Percentiles rank a stretch among this genome's conserved stretches.
phyloP scores from a whole-genome alignment of 2,113 vertebrate genomes.

The Festucalex cinctus region DNA sequence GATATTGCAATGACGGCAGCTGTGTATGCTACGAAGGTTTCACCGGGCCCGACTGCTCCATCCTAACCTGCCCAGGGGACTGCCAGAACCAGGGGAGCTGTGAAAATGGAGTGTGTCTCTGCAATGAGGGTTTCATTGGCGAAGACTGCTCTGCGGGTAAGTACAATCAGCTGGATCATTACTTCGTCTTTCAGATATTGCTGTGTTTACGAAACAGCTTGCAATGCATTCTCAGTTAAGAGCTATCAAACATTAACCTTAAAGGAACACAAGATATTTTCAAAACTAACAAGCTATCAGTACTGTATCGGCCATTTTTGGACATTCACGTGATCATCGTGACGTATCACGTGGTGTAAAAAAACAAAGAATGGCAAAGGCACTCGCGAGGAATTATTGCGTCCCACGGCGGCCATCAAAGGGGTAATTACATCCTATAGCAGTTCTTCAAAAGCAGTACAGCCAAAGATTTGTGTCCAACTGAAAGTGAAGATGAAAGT shows the following conservation, averaged over 20 bases:
- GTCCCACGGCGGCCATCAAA: no score
- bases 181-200: not conserved
- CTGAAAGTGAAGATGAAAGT: no score
- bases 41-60: conserved; percentile 72
- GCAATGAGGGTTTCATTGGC: conserved; percentile 81
- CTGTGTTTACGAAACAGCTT: not conserved
- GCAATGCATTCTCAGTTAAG: not conserved
- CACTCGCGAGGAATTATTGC: no score
- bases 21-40: conserved; percentile 85
- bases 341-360: no score
- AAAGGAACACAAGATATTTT: not conserved
- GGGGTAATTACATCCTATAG: no score
- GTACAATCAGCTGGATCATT: conserved; percentile 1
- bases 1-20: conserved; percentile 79
- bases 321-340: no score
- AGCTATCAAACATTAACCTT: not conserved
- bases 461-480: no score
- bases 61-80: conserved; percentile 76
- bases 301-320: no score
- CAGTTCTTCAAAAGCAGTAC: no score
- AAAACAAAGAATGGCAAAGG: no score
- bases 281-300: no score
- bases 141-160: conserved; percentile 82
- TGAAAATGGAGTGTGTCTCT: conserved; percentile 77
- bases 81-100: conserved; percentile 80